Percentiles rank a stretch among this genome's conserved stretches.
phyloP scores from a whole-genome alignment of 1,140 invertebrate genomes.

The Drosophila lini region DNA sequence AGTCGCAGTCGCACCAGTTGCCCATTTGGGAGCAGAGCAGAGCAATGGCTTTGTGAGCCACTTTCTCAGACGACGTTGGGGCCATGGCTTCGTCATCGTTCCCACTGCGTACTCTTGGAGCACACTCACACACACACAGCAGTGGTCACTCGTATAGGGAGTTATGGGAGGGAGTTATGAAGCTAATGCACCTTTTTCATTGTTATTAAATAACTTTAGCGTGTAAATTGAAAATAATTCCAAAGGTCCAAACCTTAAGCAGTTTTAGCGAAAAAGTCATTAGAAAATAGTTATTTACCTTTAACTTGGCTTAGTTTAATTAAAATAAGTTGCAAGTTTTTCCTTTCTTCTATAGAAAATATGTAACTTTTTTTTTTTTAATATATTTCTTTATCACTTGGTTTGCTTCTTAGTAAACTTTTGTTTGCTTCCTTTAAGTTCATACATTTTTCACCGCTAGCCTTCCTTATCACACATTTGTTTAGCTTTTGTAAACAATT shows the following conservation, averaged over 20 bases:
- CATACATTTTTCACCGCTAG: neutral
- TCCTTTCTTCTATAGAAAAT: neutral
- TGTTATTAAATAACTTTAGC: slow-evolving; percentile 19
- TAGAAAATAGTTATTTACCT: neutral
- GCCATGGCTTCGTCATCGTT: slow-evolving; percentile 45
- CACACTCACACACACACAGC: slow-evolving; percentile 22
- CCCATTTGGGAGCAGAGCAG: slow-evolving; percentile 28
- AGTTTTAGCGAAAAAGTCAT: neutral
- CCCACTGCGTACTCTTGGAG: slow-evolving; percentile 2
- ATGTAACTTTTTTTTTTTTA: neutral
- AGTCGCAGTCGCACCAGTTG: slow-evolving; percentile 7
- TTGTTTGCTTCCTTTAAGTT: neutral
- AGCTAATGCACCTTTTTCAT: slow-evolving; percentile 7
- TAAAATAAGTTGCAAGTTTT: neutral
- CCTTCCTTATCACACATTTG: slow-evolving; percentile 3
- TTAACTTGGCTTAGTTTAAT: neutral
- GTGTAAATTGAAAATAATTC: slow-evolving; percentile 11
- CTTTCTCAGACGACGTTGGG: slow-evolving; percentile 49
- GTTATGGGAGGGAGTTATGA: slow-evolving; percentile 2
- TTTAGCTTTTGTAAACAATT: slow-evolving; percentile 10
- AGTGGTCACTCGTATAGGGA: slow-evolving; percentile 15
- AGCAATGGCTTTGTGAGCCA: slow-evolving; percentile 41
- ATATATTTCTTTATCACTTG: neutral
- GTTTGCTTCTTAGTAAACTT: neutral
- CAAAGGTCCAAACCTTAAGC: neutral